These are phyloP conservation scores for Watsonalla cultraria DNA, from an alignment of 2,888 invertebrate genomes.

Conservation along the genomic window DNA sequence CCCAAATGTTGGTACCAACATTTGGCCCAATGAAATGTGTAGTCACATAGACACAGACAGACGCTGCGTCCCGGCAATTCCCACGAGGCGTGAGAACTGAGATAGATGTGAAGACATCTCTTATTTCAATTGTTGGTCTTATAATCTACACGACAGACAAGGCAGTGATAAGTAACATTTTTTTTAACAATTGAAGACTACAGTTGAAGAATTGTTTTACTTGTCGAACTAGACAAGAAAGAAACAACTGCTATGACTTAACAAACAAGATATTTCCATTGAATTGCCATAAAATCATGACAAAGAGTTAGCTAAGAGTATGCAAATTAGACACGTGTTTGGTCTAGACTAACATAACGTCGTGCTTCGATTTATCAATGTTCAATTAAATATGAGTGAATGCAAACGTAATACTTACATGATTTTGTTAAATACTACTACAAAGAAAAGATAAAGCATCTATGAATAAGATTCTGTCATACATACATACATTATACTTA, in stretches of 20 bases:
- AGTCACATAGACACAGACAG: constrained; percentile 7
- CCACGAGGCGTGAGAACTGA: constrained; percentile 28
- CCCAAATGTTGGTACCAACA: neutral
- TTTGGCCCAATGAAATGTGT: neutral
- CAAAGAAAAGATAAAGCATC: too few species aligned
- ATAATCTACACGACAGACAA: neutral
- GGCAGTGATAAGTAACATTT: too few species aligned
- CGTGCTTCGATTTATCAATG: neutral
- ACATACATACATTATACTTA: too few species aligned
- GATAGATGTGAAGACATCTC: constrained; percentile 14
- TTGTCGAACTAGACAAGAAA: neutral
- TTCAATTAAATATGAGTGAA: neutral
- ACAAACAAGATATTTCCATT: neutral
- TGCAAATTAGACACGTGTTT: neutral
- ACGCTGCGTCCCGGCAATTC: constrained; percentile 21
- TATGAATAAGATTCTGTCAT: too few species aligned
- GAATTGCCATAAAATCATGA: neutral
- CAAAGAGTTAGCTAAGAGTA: neutral
- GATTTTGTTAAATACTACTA: too few species aligned
- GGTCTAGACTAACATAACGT: neutral
- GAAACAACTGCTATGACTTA: neutral
- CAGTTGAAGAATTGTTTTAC: too few species aligned
- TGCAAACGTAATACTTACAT: too few species aligned
- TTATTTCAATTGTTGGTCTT: constrained; percentile 16
- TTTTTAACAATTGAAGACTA: too few species aligned